These are phyloP conservation scores for Seriola rivoliana DNA, from an alignment of 2,113 vertebrate genomes.

Conservation along the genomic window DNA sequence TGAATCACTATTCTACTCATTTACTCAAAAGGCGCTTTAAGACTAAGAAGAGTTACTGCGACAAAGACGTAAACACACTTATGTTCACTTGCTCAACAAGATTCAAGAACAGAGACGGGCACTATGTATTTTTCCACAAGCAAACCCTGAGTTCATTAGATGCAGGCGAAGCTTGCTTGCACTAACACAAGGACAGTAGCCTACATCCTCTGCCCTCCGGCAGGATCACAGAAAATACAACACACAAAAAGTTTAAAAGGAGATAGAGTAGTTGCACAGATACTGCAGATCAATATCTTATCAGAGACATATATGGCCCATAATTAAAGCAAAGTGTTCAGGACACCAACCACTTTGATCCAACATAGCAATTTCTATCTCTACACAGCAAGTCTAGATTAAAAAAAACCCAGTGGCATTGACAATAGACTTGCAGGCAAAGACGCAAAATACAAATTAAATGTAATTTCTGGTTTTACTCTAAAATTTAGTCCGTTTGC, in stretches of 20 bases:
- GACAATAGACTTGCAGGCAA: background rate
- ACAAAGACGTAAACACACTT: constrained; percentile 36
- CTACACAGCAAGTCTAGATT: background rate
- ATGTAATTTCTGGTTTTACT: constrained; percentile 1
- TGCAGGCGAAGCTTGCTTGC: constrained; percentile 28
- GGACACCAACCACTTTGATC: constrained; percentile 25
- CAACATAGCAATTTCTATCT: constrained; percentile 3
- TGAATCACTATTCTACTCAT: constrained; percentile 31
- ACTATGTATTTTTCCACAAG: background rate
- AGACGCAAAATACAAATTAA: background rate
- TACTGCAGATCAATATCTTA: constrained; percentile 20
- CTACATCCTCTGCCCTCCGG: constrained; percentile 16
- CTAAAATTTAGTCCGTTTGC: background rate
- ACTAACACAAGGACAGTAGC: constrained; percentile 20
- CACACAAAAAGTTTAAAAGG: constrained; percentile 33
- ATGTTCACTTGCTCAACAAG: constrained; percentile 32
- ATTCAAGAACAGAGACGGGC: constrained; percentile 29
- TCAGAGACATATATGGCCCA: background rate
- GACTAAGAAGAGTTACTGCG: constrained; percentile 42
- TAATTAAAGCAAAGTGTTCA: constrained; percentile 3
- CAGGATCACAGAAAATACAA: constrained; percentile 11
- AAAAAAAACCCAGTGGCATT: background rate
- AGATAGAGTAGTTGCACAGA: constrained; percentile 38
- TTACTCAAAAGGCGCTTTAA: constrained; percentile 62
- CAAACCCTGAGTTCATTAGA: constrained; percentile 70